Evolutionary conservation across 2,888 invertebrate genomes (phyloP).

Genomic region (Brachypterus glaber): DNA sequence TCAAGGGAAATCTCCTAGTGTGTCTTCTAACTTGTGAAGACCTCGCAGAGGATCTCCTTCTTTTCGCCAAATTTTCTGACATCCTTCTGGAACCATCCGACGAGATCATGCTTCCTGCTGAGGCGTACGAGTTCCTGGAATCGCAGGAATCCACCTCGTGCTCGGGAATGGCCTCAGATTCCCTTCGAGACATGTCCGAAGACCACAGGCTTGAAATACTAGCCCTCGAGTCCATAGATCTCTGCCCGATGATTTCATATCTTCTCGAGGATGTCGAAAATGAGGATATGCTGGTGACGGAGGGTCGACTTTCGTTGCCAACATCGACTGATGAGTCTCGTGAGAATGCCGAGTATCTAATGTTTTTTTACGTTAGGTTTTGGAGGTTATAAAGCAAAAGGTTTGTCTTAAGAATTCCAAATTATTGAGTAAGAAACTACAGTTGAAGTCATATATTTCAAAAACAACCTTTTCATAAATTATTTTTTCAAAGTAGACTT

Average conservation of each 20-base stretch:
- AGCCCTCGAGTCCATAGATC: constrained; percentile 40
- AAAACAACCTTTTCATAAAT: no score
- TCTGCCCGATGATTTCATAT: constrained; percentile 40
- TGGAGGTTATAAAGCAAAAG: no score
- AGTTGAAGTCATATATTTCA: no score
- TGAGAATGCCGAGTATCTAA: constrained; percentile 36
- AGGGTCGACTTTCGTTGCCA: constrained; percentile 38
- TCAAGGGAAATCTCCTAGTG: constrained; percentile 47
- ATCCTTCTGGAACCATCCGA: constrained; percentile 33
- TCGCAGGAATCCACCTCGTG: constrained; percentile 38
- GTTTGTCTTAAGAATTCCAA: no score
- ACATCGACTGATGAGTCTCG: constrained; percentile 40
- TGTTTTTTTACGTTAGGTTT: no score
- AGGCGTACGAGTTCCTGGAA: constrained; percentile 36
- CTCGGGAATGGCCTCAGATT: constrained; percentile 41
- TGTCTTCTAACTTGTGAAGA: constrained; percentile 40
- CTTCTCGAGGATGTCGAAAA: constrained; percentile 39
- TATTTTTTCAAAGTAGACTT: no score
- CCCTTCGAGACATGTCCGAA: constrained; percentile 35
- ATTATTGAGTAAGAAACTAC: no score
- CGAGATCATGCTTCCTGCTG: constrained; percentile 31
- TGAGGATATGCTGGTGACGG: constrained; percentile 40
- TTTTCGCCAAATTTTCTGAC: constrained; percentile 31
- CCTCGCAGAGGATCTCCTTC: constrained; percentile 35
- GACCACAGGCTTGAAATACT: constrained; percentile 41